phyloP scores from a whole-genome alignment of 2,113 vertebrate genomes.

The Chelonoidis abingdonii region DNA sequence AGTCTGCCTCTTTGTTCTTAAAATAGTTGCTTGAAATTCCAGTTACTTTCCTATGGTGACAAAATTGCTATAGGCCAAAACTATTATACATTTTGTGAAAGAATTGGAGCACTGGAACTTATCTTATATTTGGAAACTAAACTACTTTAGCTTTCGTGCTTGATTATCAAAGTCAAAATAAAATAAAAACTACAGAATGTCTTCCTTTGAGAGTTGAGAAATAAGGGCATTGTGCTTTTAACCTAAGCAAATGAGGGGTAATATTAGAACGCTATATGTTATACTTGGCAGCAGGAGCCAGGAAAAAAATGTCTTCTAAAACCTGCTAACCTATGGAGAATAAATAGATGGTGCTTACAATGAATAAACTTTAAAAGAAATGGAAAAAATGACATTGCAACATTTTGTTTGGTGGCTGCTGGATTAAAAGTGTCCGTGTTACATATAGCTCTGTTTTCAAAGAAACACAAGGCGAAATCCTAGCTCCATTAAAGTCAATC shows the following conservation, averaged over 20 bases:
- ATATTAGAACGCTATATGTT: not conserved
- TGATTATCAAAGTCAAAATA: not conserved
- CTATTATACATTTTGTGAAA: not conserved
- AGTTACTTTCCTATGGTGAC: not conserved
- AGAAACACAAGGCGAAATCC: not conserved
- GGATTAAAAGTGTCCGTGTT: not conserved
- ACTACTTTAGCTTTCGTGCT: not conserved
- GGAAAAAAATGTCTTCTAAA: not conserved
- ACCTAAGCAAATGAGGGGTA: not conserved
- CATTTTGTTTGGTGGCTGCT: not conserved
- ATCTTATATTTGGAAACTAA: not conserved
- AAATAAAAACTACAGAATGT: not conserved
- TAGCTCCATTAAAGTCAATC: not conserved
- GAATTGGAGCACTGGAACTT: not conserved
- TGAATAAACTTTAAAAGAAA: not conserved
- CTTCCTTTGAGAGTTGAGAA: slow-evolving; percentile 5
- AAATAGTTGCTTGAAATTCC: not conserved
- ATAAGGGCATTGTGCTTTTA: not conserved
- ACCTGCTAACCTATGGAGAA: not conserved
- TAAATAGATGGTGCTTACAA: not conserved
- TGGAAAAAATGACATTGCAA: not conserved
- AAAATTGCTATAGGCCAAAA: not conserved
- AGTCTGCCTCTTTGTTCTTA: not conserved
- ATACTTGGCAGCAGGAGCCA: not conserved
- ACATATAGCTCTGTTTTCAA: slow-evolving; percentile 14